Evolutionary conservation across 2,888 invertebrate species (phyloP), one percentile per base, ranked within the genome.

Genomic region (Hemistola chrysoprasaria): DNA sequence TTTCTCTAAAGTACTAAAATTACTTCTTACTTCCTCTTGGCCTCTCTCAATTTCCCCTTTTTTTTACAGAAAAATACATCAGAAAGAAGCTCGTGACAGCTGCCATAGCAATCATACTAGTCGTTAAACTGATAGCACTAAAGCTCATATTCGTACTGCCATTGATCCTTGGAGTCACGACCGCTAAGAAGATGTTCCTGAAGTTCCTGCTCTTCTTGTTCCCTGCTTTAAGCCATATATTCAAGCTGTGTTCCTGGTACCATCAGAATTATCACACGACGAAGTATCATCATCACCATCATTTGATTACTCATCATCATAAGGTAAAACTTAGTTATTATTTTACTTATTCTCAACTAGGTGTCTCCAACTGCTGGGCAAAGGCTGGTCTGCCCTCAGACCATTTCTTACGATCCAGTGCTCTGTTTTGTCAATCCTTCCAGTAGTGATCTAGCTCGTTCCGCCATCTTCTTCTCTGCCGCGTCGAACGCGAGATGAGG

Each of bases 181-280:
- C 95, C 0, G 96, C 96, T 1, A 96, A 96, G 82, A 96, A 96
- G 73, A 88, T 96, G 59, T 90, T 96, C 63, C 84, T 96, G 26
- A 96, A 96, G 69, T 83, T 95, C 34, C 76, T 96, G 7, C 90
- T 96, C 10, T 96, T 96, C 89, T 67, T 96, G 23, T 95, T 96
- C 80, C 96, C 96, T 0, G 95, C 95, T 0, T 77, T 96, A 47
- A 92, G 94, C 38, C 95, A 95, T 70, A 91, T 96, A 46, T 96
- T 96, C 86, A 96, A 95, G 72, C 85, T 96, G 8, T 96, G 96
- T 75, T 94, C 95, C 3, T 94, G 94, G 87, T 95, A 95, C 63
- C 94, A 95, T 53, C 92, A 93, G 58, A 91, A 91, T 49, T 92
- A 91, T 62, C 93, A 94, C 58, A 90, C 91, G 8, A 93, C 94